Conservation (phyloP, 2,888 invertebrate genomes). For the Ophion obscuratus region DNA sequence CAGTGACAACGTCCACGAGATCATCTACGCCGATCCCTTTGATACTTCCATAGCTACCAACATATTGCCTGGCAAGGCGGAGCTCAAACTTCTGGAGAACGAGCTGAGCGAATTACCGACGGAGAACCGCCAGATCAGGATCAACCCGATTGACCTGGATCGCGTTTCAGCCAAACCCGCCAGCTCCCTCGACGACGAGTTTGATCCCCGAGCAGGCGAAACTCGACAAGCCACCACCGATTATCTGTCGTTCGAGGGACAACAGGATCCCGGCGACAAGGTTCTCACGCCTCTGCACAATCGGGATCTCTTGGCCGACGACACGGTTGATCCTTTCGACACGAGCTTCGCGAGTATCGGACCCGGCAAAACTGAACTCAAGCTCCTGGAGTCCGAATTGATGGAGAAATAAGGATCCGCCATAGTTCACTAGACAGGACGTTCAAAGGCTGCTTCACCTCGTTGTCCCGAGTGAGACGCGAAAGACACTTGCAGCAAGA, state of each 20-base stretch:
- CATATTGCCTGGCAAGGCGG: conserved; percentile 91
- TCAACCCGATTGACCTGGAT: conserved; percentile 73
- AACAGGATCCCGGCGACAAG: conserved; percentile 84
- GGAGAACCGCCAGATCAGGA: conserved; percentile 80
- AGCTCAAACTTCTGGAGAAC: conserved; percentile 91
- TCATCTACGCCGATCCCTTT: conserved; percentile 90
- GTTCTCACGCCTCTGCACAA: conserved; percentile 82
- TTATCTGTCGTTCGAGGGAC: conserved; percentile 85
- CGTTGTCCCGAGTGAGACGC: no score
- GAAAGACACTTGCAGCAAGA: conserved; percentile 79
- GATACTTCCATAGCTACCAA: conserved; percentile 94
- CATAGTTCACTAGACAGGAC: not conserved
- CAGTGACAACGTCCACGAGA: conserved; percentile 82
- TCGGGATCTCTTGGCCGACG: conserved; percentile 77
- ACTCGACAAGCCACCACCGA: conserved; percentile 78
- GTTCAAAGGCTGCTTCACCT: no score
- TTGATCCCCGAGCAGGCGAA: conserved; percentile 85
- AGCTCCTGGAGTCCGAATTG: conserved; percentile 91
- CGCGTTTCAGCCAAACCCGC: conserved; percentile 55
- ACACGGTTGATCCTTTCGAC: conserved; percentile 92
- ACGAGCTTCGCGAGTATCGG: conserved; percentile 91
- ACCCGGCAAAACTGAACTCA: conserved; percentile 91
- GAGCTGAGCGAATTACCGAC: conserved; percentile 87
- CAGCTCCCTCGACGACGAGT: conserved; percentile 80
- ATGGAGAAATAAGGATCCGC: conserved; percentile 80